Percentiles rank a stretch among this genome's conserved stretches.
phyloP scores from a whole-genome alignment of 2,113 vertebrate genomes.

The Girardinichthys multiradiatus region DNA sequence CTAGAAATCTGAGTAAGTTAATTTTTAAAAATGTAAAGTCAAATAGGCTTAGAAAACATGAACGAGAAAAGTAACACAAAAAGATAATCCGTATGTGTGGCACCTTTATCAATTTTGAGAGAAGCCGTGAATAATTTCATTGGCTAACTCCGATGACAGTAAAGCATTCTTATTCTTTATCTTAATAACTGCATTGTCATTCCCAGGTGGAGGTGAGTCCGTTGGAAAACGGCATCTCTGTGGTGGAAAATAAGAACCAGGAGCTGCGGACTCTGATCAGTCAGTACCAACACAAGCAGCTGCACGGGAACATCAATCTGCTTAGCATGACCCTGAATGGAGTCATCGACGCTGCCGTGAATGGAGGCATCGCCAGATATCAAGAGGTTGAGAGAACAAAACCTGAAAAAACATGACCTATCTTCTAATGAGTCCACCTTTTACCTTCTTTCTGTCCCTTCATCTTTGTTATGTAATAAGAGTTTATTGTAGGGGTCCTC shows the following conservation, averaged over 20 bases:
- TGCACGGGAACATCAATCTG: conserved; percentile 94
- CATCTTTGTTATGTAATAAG: neutral
- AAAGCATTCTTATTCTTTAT: neutral
- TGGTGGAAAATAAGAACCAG: conserved; percentile 98
- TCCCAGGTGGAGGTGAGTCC: conserved; percentile 95
- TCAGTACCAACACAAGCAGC: conserved; percentile 97
- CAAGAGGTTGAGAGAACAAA: conserved; percentile 85
- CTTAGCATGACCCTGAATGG: conserved; percentile 99
- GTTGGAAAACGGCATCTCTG: conserved; percentile 94
- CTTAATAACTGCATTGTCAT: neutral
- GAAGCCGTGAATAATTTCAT: neutral
- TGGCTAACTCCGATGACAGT: neutral
- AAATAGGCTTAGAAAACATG: neutral
- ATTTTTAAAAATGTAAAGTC: neutral
- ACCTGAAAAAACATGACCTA: rapidly evolving
- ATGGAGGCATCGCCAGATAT: conserved; percentile 95
- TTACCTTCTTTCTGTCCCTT: neutral
- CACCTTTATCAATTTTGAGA: neutral
- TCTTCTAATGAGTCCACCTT: neutral
- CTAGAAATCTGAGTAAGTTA: too few species aligned
- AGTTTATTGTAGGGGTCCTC: neutral
- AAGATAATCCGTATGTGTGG: neutral
- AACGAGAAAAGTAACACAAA: neutral
- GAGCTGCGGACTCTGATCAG: conserved; percentile 95
- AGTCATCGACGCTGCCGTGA: conserved; percentile 96